These are phyloP conservation scores for Upupa epops DNA, from an alignment of 2,113 vertebrate species.

Conservation along the genomic window DNA sequence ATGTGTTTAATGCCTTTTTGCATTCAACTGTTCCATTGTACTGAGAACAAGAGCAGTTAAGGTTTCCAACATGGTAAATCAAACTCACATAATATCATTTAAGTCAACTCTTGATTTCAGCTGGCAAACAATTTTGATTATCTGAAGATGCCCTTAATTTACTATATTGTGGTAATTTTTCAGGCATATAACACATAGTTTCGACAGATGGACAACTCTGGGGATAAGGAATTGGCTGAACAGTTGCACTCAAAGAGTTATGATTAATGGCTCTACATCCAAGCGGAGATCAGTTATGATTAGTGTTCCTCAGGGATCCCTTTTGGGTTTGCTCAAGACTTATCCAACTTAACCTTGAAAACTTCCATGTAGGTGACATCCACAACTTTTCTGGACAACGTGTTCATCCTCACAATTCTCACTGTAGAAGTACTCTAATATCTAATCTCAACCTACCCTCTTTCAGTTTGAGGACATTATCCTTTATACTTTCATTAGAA, in stretches of 20 bases:
- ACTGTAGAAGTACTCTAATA: background rate
- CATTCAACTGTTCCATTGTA: background rate
- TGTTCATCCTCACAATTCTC: background rate
- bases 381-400: background rate
- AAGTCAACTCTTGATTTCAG: background rate
- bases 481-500: background rate
- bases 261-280: too few relatives aligned
- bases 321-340: too few relatives aligned
- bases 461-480: background rate
- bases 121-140: background rate
- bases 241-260: too few relatives aligned
- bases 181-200: too few relatives aligned
- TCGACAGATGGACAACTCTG: too few relatives aligned
- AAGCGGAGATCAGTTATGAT: too few relatives aligned
- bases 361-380: background rate
- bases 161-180: background rate
- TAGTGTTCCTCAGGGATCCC: too few relatives aligned
- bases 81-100: background rate
- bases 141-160: background rate
- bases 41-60: background rate
- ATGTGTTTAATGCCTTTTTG: background rate
- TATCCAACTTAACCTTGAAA: background rate
- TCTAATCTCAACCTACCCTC: background rate
- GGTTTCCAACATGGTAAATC: background rate
- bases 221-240: too few relatives aligned